A percentile compares a stretch with the other conserved stretches of the same genome.
These are phyloP conservation scores for Mnemiopsis leidyi DNA, from an alignment of 37 sponge, comb jelly and placozoan genomes.

Conservation along the genomic window DNA sequence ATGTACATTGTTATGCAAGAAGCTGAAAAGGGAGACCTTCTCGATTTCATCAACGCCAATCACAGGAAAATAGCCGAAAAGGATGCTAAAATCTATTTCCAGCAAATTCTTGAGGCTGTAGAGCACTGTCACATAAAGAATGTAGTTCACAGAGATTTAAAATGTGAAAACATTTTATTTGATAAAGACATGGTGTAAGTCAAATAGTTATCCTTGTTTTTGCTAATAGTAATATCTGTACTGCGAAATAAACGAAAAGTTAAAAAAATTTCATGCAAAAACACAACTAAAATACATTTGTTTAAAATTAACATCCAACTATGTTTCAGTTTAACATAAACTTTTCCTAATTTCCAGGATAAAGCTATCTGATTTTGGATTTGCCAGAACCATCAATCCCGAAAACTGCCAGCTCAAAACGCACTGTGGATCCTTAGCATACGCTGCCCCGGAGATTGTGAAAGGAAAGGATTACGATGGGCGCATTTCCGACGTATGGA, in stretches of 20 bases:
- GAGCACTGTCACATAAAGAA: slow-evolving; percentile 72
- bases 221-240: neutral
- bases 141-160: slow-evolving; percentile 89
- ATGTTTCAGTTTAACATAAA: too few species aligned
- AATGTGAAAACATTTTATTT: slow-evolving; percentile 89
- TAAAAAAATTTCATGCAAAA: too few species aligned
- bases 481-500: slow-evolving; percentile 85
- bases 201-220: neutral
- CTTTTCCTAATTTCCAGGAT: too few species aligned
- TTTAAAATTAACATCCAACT: too few species aligned
- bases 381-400: slow-evolving; percentile 71
- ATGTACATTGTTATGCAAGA: slow-evolving; percentile 87
- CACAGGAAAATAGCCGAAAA: slow-evolving; percentile 74
- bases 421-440: slow-evolving; percentile 92
- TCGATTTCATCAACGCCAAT: slow-evolving; percentile 84
- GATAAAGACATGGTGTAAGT: slow-evolving; percentile 66
- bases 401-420: slow-evolving; percentile 69
- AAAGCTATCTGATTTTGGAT: slow-evolving; percentile 91
- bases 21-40: slow-evolving; percentile 87
- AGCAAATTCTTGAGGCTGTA: slow-evolving; percentile 74
- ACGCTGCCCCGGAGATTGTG: slow-evolving; percentile 93
- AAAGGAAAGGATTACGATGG: slow-evolving; percentile 86
- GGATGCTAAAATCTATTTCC: slow-evolving; percentile 73
- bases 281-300: too few species aligned
- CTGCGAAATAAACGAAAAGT: too few species aligned